These are phyloP conservation scores for Nothobranchius furzeri DNA, from an alignment of 2,113 vertebrate genomes.

Conservation along the genomic window DNA sequence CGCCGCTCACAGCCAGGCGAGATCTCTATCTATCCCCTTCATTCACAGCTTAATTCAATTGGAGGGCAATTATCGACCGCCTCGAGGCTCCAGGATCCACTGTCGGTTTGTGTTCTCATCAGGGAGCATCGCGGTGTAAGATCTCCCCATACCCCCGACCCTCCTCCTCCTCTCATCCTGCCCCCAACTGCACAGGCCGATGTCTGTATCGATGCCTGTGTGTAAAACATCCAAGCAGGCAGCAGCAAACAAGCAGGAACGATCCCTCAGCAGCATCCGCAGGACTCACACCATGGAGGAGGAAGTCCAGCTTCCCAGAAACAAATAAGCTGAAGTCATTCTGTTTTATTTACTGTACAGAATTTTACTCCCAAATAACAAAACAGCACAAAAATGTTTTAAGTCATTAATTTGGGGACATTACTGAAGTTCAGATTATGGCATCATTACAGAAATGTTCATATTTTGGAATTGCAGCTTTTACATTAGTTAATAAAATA, in stretches of 20 bases:
- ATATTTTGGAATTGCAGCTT: too few species aligned
- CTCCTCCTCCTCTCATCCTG: background rate
- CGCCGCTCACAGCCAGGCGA: conserved; percentile 52
- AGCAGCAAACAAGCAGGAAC: conserved; percentile 14
- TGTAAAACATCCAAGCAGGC: conserved; percentile 41
- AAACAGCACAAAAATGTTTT: background rate
- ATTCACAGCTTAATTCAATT: conserved; percentile 74
- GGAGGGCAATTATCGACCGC: conserved; percentile 75
- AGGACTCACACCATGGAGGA: conserved; percentile 13
- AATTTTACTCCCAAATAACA: background rate
- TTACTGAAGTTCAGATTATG: too few species aligned
- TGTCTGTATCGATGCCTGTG: conserved; percentile 48
- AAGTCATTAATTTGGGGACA: too few species aligned
- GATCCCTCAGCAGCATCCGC: conserved; percentile 14
- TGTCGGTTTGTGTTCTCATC: conserved; percentile 60
- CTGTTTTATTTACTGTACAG: too few species aligned
- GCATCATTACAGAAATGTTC: too few species aligned
- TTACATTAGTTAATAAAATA: too few species aligned
- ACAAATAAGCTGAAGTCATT: too few species aligned
- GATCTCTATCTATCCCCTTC: conserved; percentile 63
- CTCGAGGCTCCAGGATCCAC: conserved; percentile 61
- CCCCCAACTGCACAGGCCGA: conserved; percentile 20
- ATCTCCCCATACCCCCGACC: background rate
- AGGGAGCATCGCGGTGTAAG: conserved; percentile 45
- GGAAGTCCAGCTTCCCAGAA: background rate